Conservation (phyloP, 2,888 invertebrate species). For the Aphrophora alni region DNA sequence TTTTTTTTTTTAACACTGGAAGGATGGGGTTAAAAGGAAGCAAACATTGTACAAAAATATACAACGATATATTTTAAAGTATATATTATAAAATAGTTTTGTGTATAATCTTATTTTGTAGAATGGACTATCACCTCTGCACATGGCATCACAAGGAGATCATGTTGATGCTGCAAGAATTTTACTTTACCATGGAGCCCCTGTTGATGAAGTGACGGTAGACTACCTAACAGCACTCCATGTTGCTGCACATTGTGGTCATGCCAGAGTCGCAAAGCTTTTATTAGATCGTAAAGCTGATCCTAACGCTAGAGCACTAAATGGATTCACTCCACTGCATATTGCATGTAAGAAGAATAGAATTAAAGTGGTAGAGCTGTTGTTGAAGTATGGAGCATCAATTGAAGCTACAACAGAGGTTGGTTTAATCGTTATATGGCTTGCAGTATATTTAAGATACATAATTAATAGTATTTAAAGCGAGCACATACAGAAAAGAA, state of each 20-base stretch:
- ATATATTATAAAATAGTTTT: too few relatives aligned
- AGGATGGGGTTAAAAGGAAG: too few relatives aligned
- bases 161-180: conserved; percentile 96
- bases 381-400: conserved; percentile 94
- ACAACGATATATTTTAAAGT: too few relatives aligned
- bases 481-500: too few relatives aligned
- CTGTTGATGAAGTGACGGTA: conserved; percentile 98
- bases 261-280: conserved; percentile 85
- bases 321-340: conserved; percentile 97
- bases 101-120: too few relatives aligned
- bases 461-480: too few relatives aligned
- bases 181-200: conserved; percentile 89
- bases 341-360: conserved; percentile 99
- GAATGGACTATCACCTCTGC: conserved; percentile 94
- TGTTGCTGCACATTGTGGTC: conserved; percentile 94
- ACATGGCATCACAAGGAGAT: conserved; percentile 99
- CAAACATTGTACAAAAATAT: too few relatives aligned
- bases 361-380: conserved; percentile 92
- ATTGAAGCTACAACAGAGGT: conserved; percentile 53
- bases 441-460: not conserved
- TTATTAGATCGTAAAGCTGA: conserved; percentile 95
- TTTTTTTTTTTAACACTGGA: too few relatives aligned
- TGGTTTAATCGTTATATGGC: too few relatives aligned
- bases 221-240: conserved; percentile 97
- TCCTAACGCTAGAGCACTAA: conserved; percentile 93